phyloP scores from a whole-genome alignment of 2,888 invertebrate species.

The Thymelicus acteon region DNA sequence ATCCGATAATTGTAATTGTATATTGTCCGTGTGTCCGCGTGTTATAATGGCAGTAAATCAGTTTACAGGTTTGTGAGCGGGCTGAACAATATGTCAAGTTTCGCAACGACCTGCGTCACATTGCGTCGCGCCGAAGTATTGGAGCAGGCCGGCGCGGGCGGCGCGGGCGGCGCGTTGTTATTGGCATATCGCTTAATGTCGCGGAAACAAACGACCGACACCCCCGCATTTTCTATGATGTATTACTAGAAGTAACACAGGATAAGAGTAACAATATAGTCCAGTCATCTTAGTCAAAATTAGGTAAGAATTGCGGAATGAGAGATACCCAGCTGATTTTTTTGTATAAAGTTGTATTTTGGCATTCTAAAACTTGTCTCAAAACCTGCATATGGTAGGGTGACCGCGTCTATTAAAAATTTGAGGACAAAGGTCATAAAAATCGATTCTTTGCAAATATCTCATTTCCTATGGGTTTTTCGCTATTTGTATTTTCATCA shows the following conservation, averaged over 20 bases:
- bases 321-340: too few relatives aligned
- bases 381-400: too few relatives aligned
- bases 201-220: conserved; percentile 36
- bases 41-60: conserved; percentile 20
- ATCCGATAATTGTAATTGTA: conserved; percentile 8
- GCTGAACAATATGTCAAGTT: conserved; percentile 25
- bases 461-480: too few relatives aligned
- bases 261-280: neutral
- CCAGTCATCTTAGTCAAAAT: too few relatives aligned
- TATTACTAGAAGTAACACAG: neutral
- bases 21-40: neutral
- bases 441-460: too few relatives aligned
- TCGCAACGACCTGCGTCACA: conserved; percentile 6
- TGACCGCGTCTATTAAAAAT: too few relatives aligned
- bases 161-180: conserved; percentile 37
- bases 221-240: conserved; percentile 35
- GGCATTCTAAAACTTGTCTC: too few relatives aligned
- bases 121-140: too few relatives aligned
- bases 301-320: too few relatives aligned
- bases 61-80: conserved; percentile 11
- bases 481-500: too few relatives aligned
- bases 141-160: neutral
- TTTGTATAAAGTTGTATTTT: too few relatives aligned
- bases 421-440: too few relatives aligned
- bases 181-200: conserved; percentile 39